Base-by-base conservation (phyloP, 2,888 invertebrate species). In the Hyppa rectilinea region DNA sequence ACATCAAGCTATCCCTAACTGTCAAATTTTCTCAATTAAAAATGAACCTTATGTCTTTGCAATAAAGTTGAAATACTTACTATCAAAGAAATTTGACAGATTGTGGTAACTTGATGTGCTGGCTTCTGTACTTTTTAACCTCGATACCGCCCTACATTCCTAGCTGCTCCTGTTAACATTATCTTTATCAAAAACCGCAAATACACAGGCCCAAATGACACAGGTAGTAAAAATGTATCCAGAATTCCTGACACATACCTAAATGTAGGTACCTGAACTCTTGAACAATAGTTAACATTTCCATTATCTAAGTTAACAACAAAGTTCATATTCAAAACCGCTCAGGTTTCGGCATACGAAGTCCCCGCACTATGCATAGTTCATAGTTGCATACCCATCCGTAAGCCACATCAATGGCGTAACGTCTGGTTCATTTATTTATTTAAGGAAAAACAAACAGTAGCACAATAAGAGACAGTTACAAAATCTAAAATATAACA, bases 321-420 rank as follows among this genome's bases (percentile, higher is more conserved):
- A 12, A 69, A 61, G 38, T 40, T 76, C 9, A 40, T 55, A 53
- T 71, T 38, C 10, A 31, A 62, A 59, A 66, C 14, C 23, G n/a
- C 17, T 50, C 26, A 20, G 34, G 31, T 40, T 47, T 36, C 34
- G 17, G 7, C 53, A 59, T 53, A 26, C 47, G 29, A 52, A 47
- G 45, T 61, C 34, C 23, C 6, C 17, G 26, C 45, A 36, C 38
- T 31, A 17, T 74, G 17, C 56, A 61, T 55, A 49, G 47, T 38
- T 59, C 23, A 38, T 45, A 34, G 31, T 60, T 36, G 29, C 36
- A 36, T 47, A 65, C 14, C 29, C 36, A 61, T 29, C 34, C 23
- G 10, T 26, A 29, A 2, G 31, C 58, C 77, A 56, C 67, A 76
- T 67, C 73, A 53, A 62, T 74, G 71, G 68, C 53, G 67, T 69